Evolutionary conservation across 2,797 vertebrate species (phyloP).

Genomic region (Sphaeramia orbicularis): DNA sequence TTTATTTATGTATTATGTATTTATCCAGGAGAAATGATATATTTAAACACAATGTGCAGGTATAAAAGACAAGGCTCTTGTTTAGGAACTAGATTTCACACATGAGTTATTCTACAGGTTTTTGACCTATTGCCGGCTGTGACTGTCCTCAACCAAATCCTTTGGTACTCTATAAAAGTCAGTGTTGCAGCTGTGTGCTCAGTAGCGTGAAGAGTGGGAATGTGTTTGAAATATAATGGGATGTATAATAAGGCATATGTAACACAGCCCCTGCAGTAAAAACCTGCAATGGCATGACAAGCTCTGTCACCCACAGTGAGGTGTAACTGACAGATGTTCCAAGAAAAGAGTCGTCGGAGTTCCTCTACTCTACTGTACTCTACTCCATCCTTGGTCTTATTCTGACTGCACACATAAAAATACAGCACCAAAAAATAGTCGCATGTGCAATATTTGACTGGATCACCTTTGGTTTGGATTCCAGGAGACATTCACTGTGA

Average conservation of each 20-base stretch:
- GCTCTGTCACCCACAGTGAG: slow-evolving; percentile 42
- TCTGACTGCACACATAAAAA: too few species aligned
- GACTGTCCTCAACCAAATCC: slow-evolving; percentile 46
- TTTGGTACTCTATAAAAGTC: slow-evolving; percentile 52
- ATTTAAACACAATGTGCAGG: background rate
- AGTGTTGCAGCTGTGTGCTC: slow-evolving; percentile 44
- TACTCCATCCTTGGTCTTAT: slow-evolving; percentile 8
- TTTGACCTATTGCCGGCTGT: slow-evolving; percentile 32
- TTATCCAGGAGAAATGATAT: background rate
- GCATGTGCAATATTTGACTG: too few species aligned
- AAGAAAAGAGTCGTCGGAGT: slow-evolving; percentile 37
- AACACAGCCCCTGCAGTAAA: slow-evolving; percentile 52
- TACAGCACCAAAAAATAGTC: too few species aligned
- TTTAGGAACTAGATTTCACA: slow-evolving; percentile 15
- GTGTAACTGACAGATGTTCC: slow-evolving; percentile 39
- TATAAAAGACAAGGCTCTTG: slow-evolving; percentile 2
- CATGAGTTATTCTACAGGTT: background rate
- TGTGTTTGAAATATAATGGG: slow-evolving; percentile 62
- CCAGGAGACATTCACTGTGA: too few species aligned
- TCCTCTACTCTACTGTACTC: slow-evolving; percentile 32
- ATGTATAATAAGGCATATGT: slow-evolving; percentile 60
- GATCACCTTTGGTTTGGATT: too few species aligned
- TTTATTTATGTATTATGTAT: slow-evolving; percentile 20
- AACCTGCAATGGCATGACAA: slow-evolving; percentile 39
- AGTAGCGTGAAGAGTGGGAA: slow-evolving; percentile 41